phyloP scores from a whole-genome alignment of 2,888 invertebrate genomes.

The Chloroclystis v-ata region DNA sequence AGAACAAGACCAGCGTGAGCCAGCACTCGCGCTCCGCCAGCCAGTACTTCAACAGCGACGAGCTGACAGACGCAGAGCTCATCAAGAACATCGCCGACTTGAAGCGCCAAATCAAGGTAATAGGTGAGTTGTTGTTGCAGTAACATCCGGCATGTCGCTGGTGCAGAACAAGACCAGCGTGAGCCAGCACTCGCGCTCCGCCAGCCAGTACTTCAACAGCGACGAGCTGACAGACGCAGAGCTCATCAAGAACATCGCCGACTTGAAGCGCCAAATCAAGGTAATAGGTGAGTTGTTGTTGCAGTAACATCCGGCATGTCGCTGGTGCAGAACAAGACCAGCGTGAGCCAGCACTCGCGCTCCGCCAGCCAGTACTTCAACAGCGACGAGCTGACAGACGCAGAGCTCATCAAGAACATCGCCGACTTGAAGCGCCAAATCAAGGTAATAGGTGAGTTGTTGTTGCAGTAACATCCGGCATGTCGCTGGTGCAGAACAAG shows the following conservation, averaged over 20 bases:
- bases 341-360: conserved; percentile 50
- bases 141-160: conserved; percentile 31
- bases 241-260: conserved; percentile 51
- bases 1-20: conserved; percentile 45
- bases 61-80: conserved; percentile 54
- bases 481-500: conserved; percentile 35
- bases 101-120: too few species aligned
- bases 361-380: conserved; percentile 47
- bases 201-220: conserved; percentile 46
- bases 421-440: conserved; percentile 50
- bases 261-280: too few species aligned
- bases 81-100: conserved; percentile 52
- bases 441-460: conserved; percentile 15
- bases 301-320: conserved; percentile 16
- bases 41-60: conserved; percentile 47
- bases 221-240: conserved; percentile 56
- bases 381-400: conserved; percentile 54
- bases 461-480: background rate
- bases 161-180: conserved; percentile 40
- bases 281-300: too few species aligned
- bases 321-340: conserved; percentile 39
- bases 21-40: conserved; percentile 53
- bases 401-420: conserved; percentile 54
- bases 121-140: too few species aligned
- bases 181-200: conserved; percentile 53